phyloP scores from a whole-genome alignment of 2,113 vertebrate species.

The Hyaena hyaena region DNA sequence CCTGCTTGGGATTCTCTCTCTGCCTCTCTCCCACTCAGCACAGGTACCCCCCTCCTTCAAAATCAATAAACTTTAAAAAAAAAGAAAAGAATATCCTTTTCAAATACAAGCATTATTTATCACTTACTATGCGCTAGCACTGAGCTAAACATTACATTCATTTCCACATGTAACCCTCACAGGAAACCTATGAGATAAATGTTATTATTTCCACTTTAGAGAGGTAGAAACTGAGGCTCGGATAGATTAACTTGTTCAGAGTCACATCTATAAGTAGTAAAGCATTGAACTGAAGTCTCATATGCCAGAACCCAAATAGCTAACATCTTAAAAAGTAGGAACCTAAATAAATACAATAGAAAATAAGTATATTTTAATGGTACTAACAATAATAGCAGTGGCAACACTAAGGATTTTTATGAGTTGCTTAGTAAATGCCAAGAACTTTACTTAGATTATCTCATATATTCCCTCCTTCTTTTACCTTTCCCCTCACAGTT shows the following conservation, averaged over 20 bases:
- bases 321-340: background rate
- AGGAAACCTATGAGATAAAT: background rate
- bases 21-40: too few relatives aligned
- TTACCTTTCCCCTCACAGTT: background rate
- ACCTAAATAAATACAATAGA: constrained; percentile 8
- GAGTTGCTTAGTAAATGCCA: constrained; percentile 28
- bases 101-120: background rate
- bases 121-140: background rate
- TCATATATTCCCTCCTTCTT: background rate
- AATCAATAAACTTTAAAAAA: too few relatives aligned
- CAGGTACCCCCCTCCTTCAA: too few relatives aligned
- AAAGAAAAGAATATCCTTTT: background rate
- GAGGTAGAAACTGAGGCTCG: background rate
- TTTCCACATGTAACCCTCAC: background rate
- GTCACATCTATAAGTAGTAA: background rate
- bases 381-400: constrained; percentile 1
- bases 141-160: background rate
- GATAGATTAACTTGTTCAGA: background rate
- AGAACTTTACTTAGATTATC: background rate
- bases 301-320: background rate
- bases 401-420: background rate
- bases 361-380: background rate
- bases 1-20: too few relatives aligned
- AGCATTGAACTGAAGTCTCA: background rate
- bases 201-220: background rate